Conservation (phyloP, 2,113 vertebrate genomes). For the Chloropsis hardwickii region DNA sequence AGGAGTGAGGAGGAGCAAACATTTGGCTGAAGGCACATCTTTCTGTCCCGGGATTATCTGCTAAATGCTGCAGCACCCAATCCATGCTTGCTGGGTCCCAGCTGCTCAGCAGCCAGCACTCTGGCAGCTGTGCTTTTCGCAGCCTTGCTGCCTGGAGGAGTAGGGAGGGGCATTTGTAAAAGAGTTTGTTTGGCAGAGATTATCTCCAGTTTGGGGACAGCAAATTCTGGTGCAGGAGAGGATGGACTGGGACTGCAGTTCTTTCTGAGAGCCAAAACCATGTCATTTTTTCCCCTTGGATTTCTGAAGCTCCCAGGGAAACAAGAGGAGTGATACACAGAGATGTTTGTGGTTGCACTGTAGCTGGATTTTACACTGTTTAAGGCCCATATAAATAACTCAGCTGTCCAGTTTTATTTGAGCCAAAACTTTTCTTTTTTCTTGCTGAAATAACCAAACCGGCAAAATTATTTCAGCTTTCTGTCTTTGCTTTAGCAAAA, state of each 20-base stretch:
- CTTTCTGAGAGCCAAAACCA: neutral
- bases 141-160: neutral
- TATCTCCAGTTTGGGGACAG: neutral
- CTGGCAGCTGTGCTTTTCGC: neutral
- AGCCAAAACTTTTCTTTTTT: neutral
- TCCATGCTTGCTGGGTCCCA: neutral
- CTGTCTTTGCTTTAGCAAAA: neutral
- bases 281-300: rapidly evolving
- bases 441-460: neutral
- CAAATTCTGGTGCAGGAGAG: neutral
- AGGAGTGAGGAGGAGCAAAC: conserved; percentile 47
- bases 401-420: neutral
- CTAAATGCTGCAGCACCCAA: neutral
- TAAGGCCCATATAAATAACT: neutral
- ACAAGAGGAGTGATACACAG: neutral
- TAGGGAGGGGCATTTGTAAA: neutral
- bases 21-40: neutral
- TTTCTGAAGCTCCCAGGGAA: neutral
- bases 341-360: neutral
- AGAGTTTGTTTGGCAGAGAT: neutral
- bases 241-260: neutral
- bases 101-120: neutral
- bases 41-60: conserved; percentile 6
- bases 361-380: neutral
- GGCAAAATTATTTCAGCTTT: neutral